Evolutionary conservation across 2,888 invertebrate genomes (phyloP).

Genomic region (Melanophora roralis): DNA sequence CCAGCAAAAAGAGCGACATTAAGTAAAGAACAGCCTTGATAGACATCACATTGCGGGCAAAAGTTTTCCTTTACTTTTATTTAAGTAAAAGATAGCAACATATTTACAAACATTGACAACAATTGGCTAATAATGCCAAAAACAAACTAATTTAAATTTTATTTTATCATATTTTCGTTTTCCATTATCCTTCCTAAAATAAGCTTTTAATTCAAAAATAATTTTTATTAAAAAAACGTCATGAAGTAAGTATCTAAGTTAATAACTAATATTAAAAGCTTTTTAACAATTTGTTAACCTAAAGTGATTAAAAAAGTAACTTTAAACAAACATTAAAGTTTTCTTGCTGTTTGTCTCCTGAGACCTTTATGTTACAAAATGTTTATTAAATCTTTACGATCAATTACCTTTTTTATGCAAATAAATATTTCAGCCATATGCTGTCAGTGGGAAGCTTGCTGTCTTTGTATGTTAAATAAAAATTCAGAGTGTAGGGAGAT

Average conservation of each 20-base stretch:
- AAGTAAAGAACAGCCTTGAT: neutral
- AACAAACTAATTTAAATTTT: neutral
- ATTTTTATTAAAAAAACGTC: no score
- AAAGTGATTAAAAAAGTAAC: neutral
- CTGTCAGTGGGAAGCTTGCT: neutral
- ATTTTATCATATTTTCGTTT: neutral
- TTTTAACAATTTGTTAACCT: neutral
- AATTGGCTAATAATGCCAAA: neutral
- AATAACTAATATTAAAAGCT: neutral
- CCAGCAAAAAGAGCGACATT: neutral
- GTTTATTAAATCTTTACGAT: neutral
- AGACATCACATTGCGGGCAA: slow-evolving; percentile 3
- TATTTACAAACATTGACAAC: neutral
- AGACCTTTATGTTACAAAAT: no score
- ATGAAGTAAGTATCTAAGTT: no score
- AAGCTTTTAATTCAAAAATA: neutral
- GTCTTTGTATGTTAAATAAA: no score
- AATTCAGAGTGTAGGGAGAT: neutral
- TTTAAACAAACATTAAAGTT: no score
- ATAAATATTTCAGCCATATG: neutral
- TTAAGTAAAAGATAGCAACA: neutral
- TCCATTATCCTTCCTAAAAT: neutral
- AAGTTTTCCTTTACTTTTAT: neutral
- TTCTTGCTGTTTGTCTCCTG: no score
- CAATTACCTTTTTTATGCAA: neutral